Conservation (phyloP, 2,888 invertebrate genomes). For the Mythimna vitellina region DNA sequence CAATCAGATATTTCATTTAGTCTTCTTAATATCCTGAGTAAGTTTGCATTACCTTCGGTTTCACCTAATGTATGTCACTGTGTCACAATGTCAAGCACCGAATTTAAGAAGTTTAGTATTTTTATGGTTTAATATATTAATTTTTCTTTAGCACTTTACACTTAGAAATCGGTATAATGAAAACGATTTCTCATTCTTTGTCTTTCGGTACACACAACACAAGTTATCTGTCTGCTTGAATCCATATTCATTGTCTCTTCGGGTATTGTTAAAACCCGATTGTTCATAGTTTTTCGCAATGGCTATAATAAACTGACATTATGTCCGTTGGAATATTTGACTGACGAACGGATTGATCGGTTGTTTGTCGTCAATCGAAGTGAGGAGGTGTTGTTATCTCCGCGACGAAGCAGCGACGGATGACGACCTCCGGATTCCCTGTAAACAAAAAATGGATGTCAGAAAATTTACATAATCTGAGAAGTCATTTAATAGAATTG, state of each 20-base stretch:
- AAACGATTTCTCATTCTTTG: constrained; percentile 63
- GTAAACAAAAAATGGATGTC: constrained; percentile 56
- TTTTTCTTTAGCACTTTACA: constrained; percentile 59
- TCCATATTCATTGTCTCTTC: constrained; percentile 65
- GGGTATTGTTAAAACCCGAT: constrained; percentile 53
- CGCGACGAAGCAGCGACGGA: constrained; percentile 83
- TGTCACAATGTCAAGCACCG: constrained; percentile 57
- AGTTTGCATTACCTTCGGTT: constrained; percentile 32
- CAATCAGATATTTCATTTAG: constrained; percentile 29
- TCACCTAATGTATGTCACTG: constrained; percentile 51
- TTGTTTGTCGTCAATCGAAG: constrained; percentile 82
- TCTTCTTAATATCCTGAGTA: constrained; percentile 27
- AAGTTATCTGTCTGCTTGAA: constrained; percentile 65
- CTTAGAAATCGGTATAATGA: constrained; percentile 61
- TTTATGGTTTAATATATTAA: constrained; percentile 50
- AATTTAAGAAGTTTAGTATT: constrained; percentile 48
- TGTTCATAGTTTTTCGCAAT: constrained; percentile 58
- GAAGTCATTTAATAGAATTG: not conserved
- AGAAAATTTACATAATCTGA: not conserved
- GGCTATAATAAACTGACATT: constrained; percentile 85
- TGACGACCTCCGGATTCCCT: constrained; percentile 85
- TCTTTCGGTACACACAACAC: constrained; percentile 72
- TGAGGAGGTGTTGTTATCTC: constrained; percentile 85
- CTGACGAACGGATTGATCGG: constrained; percentile 81
- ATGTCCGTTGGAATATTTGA: constrained; percentile 84